Conservation (phyloP, 2,797 vertebrate genomes). For the Catharus ustulatus region DNA sequence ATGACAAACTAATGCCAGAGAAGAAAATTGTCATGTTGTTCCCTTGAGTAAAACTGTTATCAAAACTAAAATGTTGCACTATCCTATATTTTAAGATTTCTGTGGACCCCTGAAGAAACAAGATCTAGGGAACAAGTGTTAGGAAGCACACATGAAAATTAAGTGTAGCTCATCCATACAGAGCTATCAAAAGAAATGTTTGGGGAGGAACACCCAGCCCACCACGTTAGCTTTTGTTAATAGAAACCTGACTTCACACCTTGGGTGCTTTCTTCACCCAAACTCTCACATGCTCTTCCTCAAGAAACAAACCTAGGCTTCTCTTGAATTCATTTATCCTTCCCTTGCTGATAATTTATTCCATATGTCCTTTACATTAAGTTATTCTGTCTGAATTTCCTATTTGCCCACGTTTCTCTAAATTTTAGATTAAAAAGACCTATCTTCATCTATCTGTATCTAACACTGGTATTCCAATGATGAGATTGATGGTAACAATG, state of each 20-base stretch:
- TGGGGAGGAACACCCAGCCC: not conserved
- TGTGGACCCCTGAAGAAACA: not conserved
- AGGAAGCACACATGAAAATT: conserved; percentile 12
- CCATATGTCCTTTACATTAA: conserved; percentile 22
- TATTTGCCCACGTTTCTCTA: not conserved
- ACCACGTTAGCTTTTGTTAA: not conserved
- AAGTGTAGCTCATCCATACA: conserved; percentile 1
- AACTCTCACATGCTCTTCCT: not conserved
- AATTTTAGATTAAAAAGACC: not conserved
- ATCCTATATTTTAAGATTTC: not conserved
- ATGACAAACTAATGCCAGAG: not conserved
- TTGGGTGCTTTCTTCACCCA: conserved; percentile 25
- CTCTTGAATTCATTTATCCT: conserved; percentile 33
- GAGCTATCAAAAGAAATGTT: not conserved
- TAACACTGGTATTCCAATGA: not conserved
- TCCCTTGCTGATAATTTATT: conserved; percentile 27
- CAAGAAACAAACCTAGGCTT: conserved; percentile 11
- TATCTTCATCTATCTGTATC: not conserved
- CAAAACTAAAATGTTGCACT: not conserved
- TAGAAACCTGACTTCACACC: conserved; percentile 45
- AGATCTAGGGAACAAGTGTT: not conserved
- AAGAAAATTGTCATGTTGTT: not conserved
- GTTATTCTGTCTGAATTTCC: conserved; percentile 14
- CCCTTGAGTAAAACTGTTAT: not conserved
- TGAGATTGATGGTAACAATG: not conserved